Conservation (phyloP, 1,140 invertebrate species). For the Lordiphosa stackelbergi region DNA sequence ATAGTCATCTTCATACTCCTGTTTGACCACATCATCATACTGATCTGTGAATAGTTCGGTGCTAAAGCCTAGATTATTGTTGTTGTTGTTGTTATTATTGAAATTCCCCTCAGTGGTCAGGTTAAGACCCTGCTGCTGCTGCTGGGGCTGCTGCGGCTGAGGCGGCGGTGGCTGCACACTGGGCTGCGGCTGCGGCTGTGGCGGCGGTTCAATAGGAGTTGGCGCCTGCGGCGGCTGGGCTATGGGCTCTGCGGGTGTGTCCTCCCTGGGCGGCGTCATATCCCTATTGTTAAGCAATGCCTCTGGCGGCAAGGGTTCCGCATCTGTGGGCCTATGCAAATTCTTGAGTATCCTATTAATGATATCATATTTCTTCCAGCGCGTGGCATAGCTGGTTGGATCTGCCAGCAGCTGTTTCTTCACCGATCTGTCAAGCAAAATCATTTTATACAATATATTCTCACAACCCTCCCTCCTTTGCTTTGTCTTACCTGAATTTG, state of each 20-base stretch:
- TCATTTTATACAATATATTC: no score
- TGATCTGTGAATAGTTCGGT: conserved; percentile 68
- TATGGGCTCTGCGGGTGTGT: conserved; percentile 11
- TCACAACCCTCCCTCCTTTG: not conserved
- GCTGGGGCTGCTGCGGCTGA: conserved; percentile 8
- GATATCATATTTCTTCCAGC: conserved; percentile 73
- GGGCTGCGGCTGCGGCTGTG: conserved; percentile 6
- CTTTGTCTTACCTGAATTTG: conserved; percentile 55
- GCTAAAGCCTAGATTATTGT: conserved; percentile 45
- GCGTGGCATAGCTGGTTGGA: conserved; percentile 38
- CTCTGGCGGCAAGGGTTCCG: conserved; percentile 62
- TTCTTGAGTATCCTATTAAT: conserved; percentile 67
- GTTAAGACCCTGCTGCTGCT: conserved; percentile 19
- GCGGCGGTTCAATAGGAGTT: conserved; percentile 1
- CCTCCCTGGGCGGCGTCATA: conserved; percentile 55
- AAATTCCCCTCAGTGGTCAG: conserved; percentile 21
- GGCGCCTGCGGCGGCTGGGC: conserved; percentile 12
- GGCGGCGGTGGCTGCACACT: conserved; percentile 12
- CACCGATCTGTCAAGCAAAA: conserved; percentile 38
- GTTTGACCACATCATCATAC: conserved; percentile 61
- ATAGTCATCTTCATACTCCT: conserved; percentile 64
- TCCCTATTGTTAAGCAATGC: conserved; percentile 65
- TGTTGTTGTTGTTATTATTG: conserved; percentile 43
- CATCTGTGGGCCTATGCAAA: conserved; percentile 64
- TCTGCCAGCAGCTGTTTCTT: conserved; percentile 56